phyloP scores from a whole-genome alignment of 2,797 vertebrate species.

The Alosa sapidissima region DNA sequence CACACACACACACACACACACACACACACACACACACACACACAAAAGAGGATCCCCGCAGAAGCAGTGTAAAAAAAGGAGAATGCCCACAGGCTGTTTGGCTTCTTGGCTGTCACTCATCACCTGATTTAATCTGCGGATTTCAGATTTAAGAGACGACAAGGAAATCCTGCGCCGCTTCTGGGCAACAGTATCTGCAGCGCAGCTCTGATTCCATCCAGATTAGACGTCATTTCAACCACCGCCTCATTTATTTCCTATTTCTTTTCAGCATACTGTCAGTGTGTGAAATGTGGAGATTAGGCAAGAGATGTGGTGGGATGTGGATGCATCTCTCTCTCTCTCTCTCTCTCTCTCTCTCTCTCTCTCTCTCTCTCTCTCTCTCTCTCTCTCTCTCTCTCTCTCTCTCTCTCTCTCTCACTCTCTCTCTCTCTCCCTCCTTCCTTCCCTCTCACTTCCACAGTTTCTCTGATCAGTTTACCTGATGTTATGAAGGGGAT shows the following conservation, averaged over 20 bases:
- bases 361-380: background rate
- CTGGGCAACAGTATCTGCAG: constrained; percentile 21
- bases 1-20: background rate
- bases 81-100: constrained; percentile 48
- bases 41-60: background rate
- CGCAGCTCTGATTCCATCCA: constrained; percentile 24
- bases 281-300: background rate
- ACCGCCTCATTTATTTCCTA: background rate
- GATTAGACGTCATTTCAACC: constrained; percentile 9
- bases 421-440: background rate
- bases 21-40: background rate
- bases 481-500: background rate
- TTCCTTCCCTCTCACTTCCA: background rate
- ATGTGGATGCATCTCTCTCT: background rate
- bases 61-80: constrained; percentile 33
- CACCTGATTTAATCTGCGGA: constrained; percentile 50
- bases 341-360: background rate
- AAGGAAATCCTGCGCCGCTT: constrained; percentile 24
- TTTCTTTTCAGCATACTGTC: constrained; percentile 9
- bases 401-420: background rate
- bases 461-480: background rate
- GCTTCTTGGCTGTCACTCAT: constrained; percentile 40
- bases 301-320: background rate
- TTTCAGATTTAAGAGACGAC: constrained; percentile 38
- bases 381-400: background rate